A percentile compares a stretch with the other conserved stretches of the same genome.
Evolutionary conservation across 2,888 invertebrate species (phyloP).

Genomic region (Agrotis clavis): DNA sequence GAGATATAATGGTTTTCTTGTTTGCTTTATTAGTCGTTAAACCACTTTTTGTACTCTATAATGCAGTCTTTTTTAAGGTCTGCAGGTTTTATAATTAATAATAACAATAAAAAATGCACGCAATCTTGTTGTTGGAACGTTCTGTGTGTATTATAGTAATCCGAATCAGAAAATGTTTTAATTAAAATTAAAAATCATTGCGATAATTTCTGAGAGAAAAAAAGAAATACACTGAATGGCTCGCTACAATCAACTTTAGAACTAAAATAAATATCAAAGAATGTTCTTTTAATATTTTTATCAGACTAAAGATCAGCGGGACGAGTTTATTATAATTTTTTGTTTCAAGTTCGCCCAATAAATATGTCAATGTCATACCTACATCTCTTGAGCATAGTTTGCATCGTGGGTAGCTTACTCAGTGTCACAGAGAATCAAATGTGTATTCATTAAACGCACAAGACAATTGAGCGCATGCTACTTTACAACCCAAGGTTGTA

Average conservation of each 20-base stretch:
- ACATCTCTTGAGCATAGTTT: conserved; percentile 60
- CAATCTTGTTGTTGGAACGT: conserved; percentile 18
- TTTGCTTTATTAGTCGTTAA: conserved; percentile 44
- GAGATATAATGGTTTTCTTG: conserved; percentile 32
- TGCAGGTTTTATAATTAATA: conserved; percentile 51
- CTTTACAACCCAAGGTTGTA: conserved; percentile 81
- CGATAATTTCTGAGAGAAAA: conserved; percentile 18
- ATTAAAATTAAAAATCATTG: conserved; percentile 34
- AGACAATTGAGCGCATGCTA: conserved; percentile 75
- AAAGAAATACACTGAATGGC: background rate
- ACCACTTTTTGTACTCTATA: conserved; percentile 37
- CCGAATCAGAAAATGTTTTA: conserved; percentile 30
- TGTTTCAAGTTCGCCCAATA: conserved; percentile 68
- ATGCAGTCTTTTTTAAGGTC: conserved; percentile 39
- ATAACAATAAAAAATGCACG: conserved; percentile 33
- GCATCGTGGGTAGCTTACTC: conserved; percentile 64
- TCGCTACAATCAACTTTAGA: conserved; percentile 11
- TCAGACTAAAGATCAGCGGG: conserved; percentile 16
- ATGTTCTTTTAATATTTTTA: conserved; percentile 31
- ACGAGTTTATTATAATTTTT: conserved; percentile 48
- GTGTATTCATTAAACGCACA: conserved; percentile 73
- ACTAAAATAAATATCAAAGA: conserved; percentile 9
- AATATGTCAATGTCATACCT: conserved; percentile 70
- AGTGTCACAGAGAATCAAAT: conserved; percentile 61
- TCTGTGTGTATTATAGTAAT: conserved; percentile 27